Conservation (phyloP, 2,888 invertebrate genomes). For the Dryobotodes eremita region DNA sequence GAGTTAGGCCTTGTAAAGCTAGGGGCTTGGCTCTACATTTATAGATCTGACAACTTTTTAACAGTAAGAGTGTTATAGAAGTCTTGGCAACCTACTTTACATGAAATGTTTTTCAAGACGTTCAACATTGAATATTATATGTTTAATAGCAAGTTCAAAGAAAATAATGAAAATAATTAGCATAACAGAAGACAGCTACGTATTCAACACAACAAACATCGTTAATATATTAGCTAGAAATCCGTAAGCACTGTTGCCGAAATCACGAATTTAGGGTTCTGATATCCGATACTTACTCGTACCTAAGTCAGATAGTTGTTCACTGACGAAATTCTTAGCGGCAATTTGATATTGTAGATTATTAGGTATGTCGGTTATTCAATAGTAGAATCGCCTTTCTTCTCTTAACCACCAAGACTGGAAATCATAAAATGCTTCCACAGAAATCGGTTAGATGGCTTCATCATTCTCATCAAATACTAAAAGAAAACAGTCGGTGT, state of each 20-base stretch:
- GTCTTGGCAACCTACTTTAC: too few species aligned
- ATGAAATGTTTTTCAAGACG: neutral
- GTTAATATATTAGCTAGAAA: neutral
- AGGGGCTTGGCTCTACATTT: too few species aligned
- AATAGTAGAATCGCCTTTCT: neutral
- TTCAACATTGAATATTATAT: neutral
- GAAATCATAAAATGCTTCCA: neutral
- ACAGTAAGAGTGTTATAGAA: too few species aligned
- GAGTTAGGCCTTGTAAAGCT: too few species aligned
- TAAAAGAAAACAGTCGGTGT: neutral
- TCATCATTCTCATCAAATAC: neutral
- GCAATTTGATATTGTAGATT: neutral
- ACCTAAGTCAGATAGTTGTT: neutral
- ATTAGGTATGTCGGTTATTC: neutral
- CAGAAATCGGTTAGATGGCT: neutral
- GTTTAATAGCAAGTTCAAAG: neutral
- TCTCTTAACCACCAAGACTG: neutral
- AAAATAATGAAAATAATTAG: neutral
- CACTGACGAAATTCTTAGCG: neutral
- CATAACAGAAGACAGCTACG: neutral
- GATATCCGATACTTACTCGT: conserved; percentile 9
- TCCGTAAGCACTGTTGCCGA: neutral
- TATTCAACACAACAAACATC: neutral
- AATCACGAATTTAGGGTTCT: neutral
- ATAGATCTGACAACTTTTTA: too few species aligned